Conservation (phyloP, 1,140 invertebrate genomes). For the Sipha flava region DNA sequence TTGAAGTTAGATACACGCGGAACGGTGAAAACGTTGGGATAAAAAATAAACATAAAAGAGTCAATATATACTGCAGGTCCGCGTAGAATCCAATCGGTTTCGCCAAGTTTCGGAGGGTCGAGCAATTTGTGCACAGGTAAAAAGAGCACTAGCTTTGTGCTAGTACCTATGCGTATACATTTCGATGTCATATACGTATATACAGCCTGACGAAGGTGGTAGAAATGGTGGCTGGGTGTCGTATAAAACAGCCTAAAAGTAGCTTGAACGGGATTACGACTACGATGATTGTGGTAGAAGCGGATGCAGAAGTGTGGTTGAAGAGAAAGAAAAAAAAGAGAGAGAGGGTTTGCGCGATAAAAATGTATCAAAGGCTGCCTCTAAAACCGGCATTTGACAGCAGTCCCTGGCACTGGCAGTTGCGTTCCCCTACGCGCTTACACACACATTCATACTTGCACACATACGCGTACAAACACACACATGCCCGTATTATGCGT, state of each 20-base stretch:
- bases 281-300: neutral
- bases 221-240: neutral
- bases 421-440: neutral
- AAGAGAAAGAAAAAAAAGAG: neutral
- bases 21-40: neutral
- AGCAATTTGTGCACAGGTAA: neutral
- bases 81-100: neutral
- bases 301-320: neutral
- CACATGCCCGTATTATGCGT: neutral
- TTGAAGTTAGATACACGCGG: neutral
- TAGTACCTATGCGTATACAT: neutral
- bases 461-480: no score
- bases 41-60: neutral
- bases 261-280: neutral
- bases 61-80: neutral
- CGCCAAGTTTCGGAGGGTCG: neutral
- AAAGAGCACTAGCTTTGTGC: neutral
- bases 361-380: conserved; percentile 15
- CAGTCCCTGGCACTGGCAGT: conserved; percentile 11
- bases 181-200: neutral
- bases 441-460: neutral
- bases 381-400: conserved; percentile 16
- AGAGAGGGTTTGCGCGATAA: neutral
- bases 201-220: no score
- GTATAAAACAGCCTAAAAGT: neutral